phyloP scores from a whole-genome alignment of 2,797 vertebrate species.

The Tiaroga cobitis region DNA sequence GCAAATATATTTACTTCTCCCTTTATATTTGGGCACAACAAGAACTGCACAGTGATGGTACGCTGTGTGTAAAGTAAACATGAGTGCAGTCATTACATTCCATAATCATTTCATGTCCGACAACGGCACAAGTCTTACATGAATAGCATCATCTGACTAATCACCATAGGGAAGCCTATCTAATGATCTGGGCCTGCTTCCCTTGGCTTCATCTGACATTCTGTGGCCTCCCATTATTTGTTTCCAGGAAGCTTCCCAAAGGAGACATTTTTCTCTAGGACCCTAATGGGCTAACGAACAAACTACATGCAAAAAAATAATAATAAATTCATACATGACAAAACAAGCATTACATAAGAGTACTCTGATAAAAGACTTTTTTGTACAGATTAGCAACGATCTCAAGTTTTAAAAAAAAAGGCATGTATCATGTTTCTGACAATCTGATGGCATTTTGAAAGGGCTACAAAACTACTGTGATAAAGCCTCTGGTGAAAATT shows the following conservation, averaged over 20 bases:
- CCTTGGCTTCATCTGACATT: constrained; percentile 39
- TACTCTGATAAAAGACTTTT: neutral
- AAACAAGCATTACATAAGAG: constrained; percentile 10
- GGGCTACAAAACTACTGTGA: neutral
- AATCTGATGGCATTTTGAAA: neutral
- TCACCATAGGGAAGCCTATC: constrained; percentile 48
- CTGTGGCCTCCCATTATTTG: constrained; percentile 44
- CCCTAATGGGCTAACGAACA: constrained; percentile 11
- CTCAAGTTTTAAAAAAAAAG: neutral
- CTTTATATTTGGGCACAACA: constrained; percentile 17
- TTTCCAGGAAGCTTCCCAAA: constrained; percentile 44
- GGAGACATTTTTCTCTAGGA: constrained; percentile 33
- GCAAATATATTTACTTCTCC: constrained; percentile 6
- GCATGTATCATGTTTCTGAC: neutral
- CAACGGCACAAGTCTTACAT: constrained; percentile 17
- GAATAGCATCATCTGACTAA: constrained; percentile 45
- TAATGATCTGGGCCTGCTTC: constrained; percentile 48
- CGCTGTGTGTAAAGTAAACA: neutral
- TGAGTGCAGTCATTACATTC: neutral
- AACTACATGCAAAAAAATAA: constrained; percentile 12
- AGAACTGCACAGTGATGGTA: neutral
- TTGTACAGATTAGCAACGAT: neutral
- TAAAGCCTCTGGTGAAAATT: neutral
- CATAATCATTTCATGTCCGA: neutral
- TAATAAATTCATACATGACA: neutral